Percentiles rank a stretch among this genome's conserved stretches.
These are phyloP conservation scores for Hydractinia echinata DNA, from an alignment of 30 jellyfish, hydroid and myxozoan species.

Conservation along the genomic window DNA sequence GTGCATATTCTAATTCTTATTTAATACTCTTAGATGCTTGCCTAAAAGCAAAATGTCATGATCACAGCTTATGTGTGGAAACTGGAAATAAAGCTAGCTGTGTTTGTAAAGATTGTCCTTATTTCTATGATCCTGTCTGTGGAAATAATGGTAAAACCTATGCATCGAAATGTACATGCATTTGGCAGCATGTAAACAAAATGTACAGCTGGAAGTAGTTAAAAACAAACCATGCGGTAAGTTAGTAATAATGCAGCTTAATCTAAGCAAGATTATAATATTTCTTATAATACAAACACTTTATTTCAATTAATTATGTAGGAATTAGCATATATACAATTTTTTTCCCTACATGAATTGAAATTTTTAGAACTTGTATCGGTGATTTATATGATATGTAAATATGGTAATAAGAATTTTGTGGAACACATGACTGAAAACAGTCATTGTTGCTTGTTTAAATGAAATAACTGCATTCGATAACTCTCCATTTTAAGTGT, in stretches of 20 bases:
- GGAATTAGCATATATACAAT: too few species aligned
- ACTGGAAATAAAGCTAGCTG: constrained; percentile 49
- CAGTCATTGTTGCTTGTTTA: too few species aligned
- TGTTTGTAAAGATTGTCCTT: constrained; percentile 43
- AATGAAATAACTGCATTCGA: neutral
- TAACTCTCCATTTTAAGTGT: neutral
- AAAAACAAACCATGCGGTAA: constrained; percentile 12
- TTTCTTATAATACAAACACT: too few species aligned
- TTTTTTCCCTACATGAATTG: too few species aligned
- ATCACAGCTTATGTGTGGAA: constrained; percentile 45
- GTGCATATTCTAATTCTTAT: neutral
- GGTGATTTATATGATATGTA: too few species aligned
- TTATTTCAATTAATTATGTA: too few species aligned
- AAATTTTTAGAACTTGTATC: too few species aligned
- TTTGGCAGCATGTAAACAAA: constrained; percentile 44
- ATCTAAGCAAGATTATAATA: too few species aligned
- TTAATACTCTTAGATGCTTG: constrained; percentile 36
- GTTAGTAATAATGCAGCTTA: neutral
- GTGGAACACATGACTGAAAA: too few species aligned
- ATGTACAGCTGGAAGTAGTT: neutral
- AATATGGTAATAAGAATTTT: too few species aligned
- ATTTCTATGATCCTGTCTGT: constrained; percentile 63
- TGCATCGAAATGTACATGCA: constrained; percentile 60
- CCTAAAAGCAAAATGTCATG: constrained; percentile 46
- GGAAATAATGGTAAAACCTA: constrained; percentile 69